Conservation (phyloP, 2,888 invertebrate genomes). For the Agriopis marginaria region DNA sequence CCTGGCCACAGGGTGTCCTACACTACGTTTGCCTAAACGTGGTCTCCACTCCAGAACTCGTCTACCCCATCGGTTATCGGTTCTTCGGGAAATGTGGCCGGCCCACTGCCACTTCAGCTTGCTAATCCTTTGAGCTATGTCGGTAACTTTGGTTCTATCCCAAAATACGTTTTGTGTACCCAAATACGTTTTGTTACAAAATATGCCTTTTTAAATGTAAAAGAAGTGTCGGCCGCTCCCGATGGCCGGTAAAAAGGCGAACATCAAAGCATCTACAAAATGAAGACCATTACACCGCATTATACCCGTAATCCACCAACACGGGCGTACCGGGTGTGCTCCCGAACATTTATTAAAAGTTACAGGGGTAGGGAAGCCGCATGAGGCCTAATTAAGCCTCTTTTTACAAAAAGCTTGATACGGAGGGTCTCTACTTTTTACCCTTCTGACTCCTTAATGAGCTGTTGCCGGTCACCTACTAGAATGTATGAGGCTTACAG, state of each 20-base stretch:
- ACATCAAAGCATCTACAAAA: slow-evolving; percentile 41
- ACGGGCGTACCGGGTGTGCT: slow-evolving; percentile 60
- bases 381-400: slow-evolving; percentile 85
- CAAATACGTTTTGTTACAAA: not conserved
- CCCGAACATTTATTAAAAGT: slow-evolving; percentile 86
- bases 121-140: too few species aligned
- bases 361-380: slow-evolving; percentile 85
- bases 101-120: too few species aligned
- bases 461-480: slow-evolving; percentile 71
- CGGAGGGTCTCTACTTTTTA: slow-evolving; percentile 75
- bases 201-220: slow-evolving; percentile 13
- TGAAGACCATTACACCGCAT: slow-evolving; percentile 45
- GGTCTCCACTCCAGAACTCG: too few species aligned
- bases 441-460: slow-evolving; percentile 85
- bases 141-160: too few species aligned
- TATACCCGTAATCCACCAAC: slow-evolving; percentile 47
- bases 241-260: slow-evolving; percentile 20
- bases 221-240: slow-evolving; percentile 9
- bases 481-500: slow-evolving; percentile 22
- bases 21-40: too few species aligned
- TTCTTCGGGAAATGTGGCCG: too few species aligned
- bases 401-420: slow-evolving; percentile 81
- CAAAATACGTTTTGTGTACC: too few species aligned
- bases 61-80: too few species aligned
- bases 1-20: too few species aligned